Evolutionary conservation across 2,797 vertebrate genomes (phyloP), one percentile per base, ranked within the genome.

Genomic region (Coluber constrictor): DNA sequence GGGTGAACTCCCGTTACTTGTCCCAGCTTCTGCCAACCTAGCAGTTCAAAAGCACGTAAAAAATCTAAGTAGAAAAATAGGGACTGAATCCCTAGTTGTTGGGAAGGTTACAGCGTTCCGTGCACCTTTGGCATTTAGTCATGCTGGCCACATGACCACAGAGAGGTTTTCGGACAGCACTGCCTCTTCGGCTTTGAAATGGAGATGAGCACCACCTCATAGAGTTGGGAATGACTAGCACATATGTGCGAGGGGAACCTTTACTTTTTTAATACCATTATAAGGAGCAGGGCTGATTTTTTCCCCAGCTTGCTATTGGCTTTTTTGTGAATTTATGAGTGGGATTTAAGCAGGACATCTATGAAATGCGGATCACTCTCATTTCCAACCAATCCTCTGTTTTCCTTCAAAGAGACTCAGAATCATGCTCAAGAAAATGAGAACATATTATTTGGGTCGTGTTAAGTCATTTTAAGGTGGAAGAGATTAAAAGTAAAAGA

Each of bases 101-200:
- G 47, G 6, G 47, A 51, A 51, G 47, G 47, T 51, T 7, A 51
- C 47, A 51, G 47, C 47, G 1, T 51, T 51, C 47, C 5, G 47
- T 51, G 47, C 1, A 51, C 47, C 6, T 51, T 51, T 51, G 47
- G 47, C 47, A 51, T 51, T 51, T 51, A 51, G 47, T 51, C 7
- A 51, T 51, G 47, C 47, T 6, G 6, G 47, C 5, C 47, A 51
- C 47, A 51, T 51, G 47, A 1, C 47, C 47, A 51, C 7, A 6
- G 6, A 51, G 47, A 51, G 0, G 6, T 51, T 6, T 8, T 51
- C 1, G 5, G 47, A 51, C 6, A 51, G 47, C 1, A 6, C 1
- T 8, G 47, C 1, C 47, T 51, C 47, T 51, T 51, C 1, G 47
- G 47, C 47, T 51, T 51, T 51, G 47, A 51, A 51, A 51, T 1